Base-by-base conservation (phyloP, 2,113 vertebrate species). In the Ivindomyrus marchei region DNA sequence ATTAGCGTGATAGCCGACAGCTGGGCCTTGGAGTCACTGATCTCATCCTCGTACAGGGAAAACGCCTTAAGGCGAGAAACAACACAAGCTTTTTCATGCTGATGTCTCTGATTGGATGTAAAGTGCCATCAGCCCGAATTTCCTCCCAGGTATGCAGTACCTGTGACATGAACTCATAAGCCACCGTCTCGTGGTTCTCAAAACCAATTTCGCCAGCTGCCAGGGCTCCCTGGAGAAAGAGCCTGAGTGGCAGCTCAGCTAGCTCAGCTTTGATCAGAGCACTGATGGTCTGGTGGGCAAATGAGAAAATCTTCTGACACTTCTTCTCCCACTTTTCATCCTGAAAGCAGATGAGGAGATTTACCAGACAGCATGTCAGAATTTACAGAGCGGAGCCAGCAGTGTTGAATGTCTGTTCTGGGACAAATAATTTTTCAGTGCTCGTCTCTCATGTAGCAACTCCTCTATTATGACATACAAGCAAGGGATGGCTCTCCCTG, bases 281-380 rank as follows among this genome's bases (percentile, higher is more conserved):
- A 89, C 98, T 98, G 95, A 99, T 98, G 90, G 98, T 99, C 95
- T 99, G 98, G 93, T 99, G 98, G 91, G 98, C 98, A 90, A 99
- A 99, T 0, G 98, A 98, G 91, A 99, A 99, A 91, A 99, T 99
- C 96, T 99, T 99, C 96, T 99, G 98, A 92, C 98, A 99, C 91
- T 99, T 99, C 95, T 99, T 99, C 91, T 99, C 98, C 98, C 98
- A 99, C 91, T 99, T 99, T 94, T 99, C 98, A 93, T 99, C 98
- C 98, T 99, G 91, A 66, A 89, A 19, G n/a, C 21, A 36, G n/a
- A 56, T 17, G 17, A 53, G 85, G 49, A 49, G 5, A 53, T 87
- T 53, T 87, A 53, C 49, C 3, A 19, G 85, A 87, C 11, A 36
- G 21, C 46, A 27, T 53, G 47, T 87, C 45, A 85, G 13, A 80